These are phyloP conservation scores for Euglossa dilemma DNA, from an alignment of 1,140 invertebrate species.

Conservation along the genomic window DNA sequence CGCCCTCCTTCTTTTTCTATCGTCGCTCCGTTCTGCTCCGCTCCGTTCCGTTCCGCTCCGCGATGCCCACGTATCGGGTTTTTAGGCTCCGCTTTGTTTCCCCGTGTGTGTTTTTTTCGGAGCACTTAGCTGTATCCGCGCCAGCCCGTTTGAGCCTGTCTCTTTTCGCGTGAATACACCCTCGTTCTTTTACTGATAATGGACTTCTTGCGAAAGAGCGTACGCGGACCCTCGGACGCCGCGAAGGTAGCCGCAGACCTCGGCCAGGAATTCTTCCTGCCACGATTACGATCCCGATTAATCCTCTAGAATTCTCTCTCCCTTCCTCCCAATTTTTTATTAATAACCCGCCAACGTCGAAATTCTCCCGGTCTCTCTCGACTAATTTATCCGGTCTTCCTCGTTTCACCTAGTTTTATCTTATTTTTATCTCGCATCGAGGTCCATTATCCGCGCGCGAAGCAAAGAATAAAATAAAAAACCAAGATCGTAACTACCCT, in stretches of 20 bases:
- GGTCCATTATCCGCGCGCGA: too few relatives aligned
- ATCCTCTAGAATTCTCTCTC: not conserved
- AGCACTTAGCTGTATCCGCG: constrained; percentile 26
- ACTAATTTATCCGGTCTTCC: too few relatives aligned
- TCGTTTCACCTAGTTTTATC: too few relatives aligned
- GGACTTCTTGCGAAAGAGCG: constrained; percentile 28
- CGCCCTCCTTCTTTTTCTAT: not conserved
- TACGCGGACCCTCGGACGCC: not conserved
- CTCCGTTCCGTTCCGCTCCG: not conserved
- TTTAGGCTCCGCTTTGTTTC: constrained; percentile 44
- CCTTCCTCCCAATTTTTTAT: not conserved
- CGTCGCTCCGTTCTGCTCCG: too few relatives aligned
- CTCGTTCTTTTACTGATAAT: constrained; percentile 46
- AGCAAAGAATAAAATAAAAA: too few relatives aligned
- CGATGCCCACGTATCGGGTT: constrained; percentile 26
- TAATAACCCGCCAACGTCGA: too few relatives aligned
- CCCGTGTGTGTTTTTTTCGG: constrained; percentile 23
- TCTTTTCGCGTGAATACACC: constrained; percentile 36
- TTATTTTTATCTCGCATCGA: too few relatives aligned
- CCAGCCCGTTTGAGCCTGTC: constrained; percentile 22
- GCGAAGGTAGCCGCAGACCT: constrained; percentile 10
- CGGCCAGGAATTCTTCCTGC: not conserved
- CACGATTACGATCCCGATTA: not conserved
- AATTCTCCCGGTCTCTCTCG: too few relatives aligned
- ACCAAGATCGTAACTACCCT: too few relatives aligned